These are phyloP conservation scores for Sinelater perroti DNA, from an alignment of 2,888 invertebrate species.

Conservation along the genomic window DNA sequence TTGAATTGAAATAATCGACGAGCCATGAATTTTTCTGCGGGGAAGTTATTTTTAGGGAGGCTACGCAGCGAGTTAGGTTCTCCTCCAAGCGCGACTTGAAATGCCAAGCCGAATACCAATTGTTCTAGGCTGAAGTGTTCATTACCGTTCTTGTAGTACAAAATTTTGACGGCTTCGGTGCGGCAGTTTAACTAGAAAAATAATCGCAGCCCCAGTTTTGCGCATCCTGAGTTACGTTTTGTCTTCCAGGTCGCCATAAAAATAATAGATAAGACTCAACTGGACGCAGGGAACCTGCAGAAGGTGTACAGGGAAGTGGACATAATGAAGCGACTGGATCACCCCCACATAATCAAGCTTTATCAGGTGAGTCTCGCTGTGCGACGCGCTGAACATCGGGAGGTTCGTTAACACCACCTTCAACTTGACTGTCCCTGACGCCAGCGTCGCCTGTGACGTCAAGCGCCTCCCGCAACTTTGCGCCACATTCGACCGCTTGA, in stretches of 20 bases:
- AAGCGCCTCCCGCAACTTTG: constrained; percentile 47
- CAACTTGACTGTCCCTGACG: constrained; percentile 58
- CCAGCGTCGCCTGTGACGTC: constrained; percentile 54
- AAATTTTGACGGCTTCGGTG: no score
- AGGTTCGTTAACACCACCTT: constrained; percentile 57
- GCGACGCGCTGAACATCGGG: constrained; percentile 16
- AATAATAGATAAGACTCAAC: constrained; percentile 92
- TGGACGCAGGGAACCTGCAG: constrained; percentile 89
- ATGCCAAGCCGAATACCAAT: no score
- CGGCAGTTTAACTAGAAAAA: no score
- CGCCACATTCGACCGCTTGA: constrained; percentile 9
- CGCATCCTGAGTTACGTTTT: no score
- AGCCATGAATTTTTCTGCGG: no score
- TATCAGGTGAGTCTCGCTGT: constrained; percentile 77
- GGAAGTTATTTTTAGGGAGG: no score
- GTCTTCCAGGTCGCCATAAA: constrained; percentile 90
- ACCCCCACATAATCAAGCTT: constrained; percentile 97
- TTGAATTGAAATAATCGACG: no score
- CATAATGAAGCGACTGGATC: constrained; percentile 95
- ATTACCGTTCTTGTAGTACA: no score
- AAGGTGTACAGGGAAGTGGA: constrained; percentile 98
- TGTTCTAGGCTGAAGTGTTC: no score
- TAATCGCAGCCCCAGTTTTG: no score
- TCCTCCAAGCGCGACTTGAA: no score
- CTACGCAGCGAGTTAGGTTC: no score